Evolutionary conservation across 92 coral and sea anemone genomes (phyloP).

Genomic region (Epizoanthus scotinus): DNA sequence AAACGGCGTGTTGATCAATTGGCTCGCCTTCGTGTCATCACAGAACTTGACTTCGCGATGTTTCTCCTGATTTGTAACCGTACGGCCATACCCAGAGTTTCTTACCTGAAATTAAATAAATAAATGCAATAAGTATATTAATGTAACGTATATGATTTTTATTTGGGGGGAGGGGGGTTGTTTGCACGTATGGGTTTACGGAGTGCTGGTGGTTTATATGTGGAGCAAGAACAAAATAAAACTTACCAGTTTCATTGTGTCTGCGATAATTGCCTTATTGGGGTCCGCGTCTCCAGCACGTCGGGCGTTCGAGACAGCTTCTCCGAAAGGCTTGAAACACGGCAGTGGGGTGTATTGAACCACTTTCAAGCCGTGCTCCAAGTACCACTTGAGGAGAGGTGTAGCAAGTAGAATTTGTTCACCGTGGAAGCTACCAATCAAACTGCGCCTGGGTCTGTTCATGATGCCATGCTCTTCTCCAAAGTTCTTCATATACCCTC

Average conservation of each 20-base stretch:
- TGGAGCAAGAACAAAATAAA: neutral
- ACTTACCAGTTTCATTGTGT: conserved; percentile 59
- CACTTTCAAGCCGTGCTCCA: conserved; percentile 50
- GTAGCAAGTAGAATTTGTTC: conserved; percentile 47
- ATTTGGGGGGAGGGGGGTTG: neutral
- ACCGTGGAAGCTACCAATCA: conserved; percentile 33
- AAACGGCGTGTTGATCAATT: conserved; percentile 15
- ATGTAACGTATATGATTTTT: no score
- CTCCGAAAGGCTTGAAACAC: conserved; percentile 55
- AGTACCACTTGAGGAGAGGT: conserved; percentile 53
- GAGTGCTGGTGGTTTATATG: no score
- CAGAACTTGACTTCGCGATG: conserved; percentile 1
- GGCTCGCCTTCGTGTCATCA: neutral
- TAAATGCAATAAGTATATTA: no score
- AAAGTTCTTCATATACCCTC: conserved; percentile 27
- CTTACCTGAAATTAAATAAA: conserved; percentile 6
- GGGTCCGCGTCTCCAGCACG: conserved; percentile 38
- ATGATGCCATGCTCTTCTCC: conserved; percentile 38
- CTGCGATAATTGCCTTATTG: conserved; percentile 45
- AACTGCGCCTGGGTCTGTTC: conserved; percentile 20
- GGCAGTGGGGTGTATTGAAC: conserved; percentile 46
- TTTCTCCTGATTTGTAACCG: no score
- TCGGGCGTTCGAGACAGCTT: conserved; percentile 44
- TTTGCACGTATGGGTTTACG: no score
- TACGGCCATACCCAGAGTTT: neutral